These are phyloP conservation scores for Trinectes maculatus DNA, from an alignment of 2,113 vertebrate genomes.

Conservation along the genomic window DNA sequence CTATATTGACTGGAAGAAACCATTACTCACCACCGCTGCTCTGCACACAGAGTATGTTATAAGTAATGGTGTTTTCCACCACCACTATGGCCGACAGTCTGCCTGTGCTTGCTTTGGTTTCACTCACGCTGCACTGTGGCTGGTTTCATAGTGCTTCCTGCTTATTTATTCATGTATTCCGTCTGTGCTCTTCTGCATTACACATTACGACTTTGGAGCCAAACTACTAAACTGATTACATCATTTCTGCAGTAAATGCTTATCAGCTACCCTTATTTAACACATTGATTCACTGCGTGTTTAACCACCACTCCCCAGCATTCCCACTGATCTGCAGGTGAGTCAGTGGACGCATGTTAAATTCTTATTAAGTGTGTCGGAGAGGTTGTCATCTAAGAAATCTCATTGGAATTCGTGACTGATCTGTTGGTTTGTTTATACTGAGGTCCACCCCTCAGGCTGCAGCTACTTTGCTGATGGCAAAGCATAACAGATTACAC, in stretches of 20 bases:
- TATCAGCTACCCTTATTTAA: slow-evolving; percentile 28
- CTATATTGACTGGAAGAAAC: slow-evolving; percentile 15
- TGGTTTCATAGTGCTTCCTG: slow-evolving; percentile 36
- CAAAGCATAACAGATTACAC: slow-evolving; percentile 46
- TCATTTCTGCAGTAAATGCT: slow-evolving; percentile 40
- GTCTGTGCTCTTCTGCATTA: slow-evolving; percentile 24
- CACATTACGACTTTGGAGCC: slow-evolving; percentile 6
- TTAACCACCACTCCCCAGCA: background rate
- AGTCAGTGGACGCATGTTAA: slow-evolving; percentile 4
- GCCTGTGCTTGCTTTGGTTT: slow-evolving; percentile 27
- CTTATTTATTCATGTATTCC: slow-evolving; percentile 64
- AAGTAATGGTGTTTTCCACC: slow-evolving; percentile 29
- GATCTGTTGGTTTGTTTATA: slow-evolving; percentile 52
- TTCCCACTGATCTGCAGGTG: slow-evolving; percentile 4
- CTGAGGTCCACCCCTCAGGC: slow-evolving; percentile 44
- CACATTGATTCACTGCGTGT: slow-evolving; percentile 32
- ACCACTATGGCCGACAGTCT: slow-evolving; percentile 26
- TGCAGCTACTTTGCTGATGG: slow-evolving; percentile 56
- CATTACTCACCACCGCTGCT: slow-evolving; percentile 13
- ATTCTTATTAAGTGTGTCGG: slow-evolving; percentile 25
- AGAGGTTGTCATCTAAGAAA: slow-evolving; percentile 7
- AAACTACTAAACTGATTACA: slow-evolving; percentile 22
- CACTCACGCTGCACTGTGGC: slow-evolving; percentile 14
- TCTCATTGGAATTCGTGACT: slow-evolving; percentile 53
- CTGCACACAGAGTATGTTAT: slow-evolving; percentile 1